Conservation (phyloP, 2,888 invertebrate species). For the Emmelina monodactyla region DNA sequence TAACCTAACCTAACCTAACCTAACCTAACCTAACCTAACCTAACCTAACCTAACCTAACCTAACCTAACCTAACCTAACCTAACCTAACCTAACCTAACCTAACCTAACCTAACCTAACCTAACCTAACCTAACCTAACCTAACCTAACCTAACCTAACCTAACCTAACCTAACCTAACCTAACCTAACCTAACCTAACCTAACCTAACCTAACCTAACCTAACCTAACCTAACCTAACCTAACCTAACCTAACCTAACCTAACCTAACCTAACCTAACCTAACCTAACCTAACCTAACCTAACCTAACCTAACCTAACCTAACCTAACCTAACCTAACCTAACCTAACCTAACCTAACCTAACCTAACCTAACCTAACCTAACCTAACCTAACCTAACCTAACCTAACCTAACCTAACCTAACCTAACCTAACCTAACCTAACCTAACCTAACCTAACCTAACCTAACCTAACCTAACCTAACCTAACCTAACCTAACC, state of each 20-base stretch:
- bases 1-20: slow-evolving; percentile 14
- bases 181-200: slow-evolving; percentile 13
- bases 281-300: slow-evolving; percentile 19
- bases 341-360: slow-evolving; percentile 15
- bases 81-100: slow-evolving; percentile 13
- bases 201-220: slow-evolving; percentile 14
- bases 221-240: slow-evolving; percentile 17
- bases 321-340: slow-evolving; percentile 19
- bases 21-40: slow-evolving; percentile 14
- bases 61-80: slow-evolving; percentile 11
- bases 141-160: slow-evolving; percentile 13
- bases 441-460: slow-evolving; percentile 7
- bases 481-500: slow-evolving; percentile 7
- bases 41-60: slow-evolving; percentile 13
- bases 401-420: slow-evolving; percentile 4
- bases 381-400: slow-evolving; percentile 10
- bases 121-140: slow-evolving; percentile 15
- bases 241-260: slow-evolving; percentile 20
- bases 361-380: slow-evolving; percentile 14
- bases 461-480: slow-evolving; percentile 7
- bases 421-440: slow-evolving; percentile 6
- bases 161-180: slow-evolving; percentile 11
- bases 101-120: slow-evolving; percentile 14
- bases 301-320: slow-evolving; percentile 18
- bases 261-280: slow-evolving; percentile 20